A percentile compares a stretch with the other conserved stretches of the same genome.
These are phyloP conservation scores for Chrysochloris asiatica DNA, from an alignment of 2,113 vertebrate genomes.

Conservation along the genomic window DNA sequence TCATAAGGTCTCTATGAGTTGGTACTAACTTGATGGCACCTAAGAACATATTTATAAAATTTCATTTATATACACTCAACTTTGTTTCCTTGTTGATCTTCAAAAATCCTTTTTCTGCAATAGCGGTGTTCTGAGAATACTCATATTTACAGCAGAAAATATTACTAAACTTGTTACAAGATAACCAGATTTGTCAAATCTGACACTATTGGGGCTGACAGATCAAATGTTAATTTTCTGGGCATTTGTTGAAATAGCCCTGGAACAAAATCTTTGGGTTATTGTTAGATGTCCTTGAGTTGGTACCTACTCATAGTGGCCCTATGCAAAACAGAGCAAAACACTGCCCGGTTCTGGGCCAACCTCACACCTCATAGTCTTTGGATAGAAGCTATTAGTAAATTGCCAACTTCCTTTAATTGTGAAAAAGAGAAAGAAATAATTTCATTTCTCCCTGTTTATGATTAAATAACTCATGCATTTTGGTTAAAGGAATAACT, in stretches of 20 bases:
- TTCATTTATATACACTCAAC: slow-evolving; percentile 24
- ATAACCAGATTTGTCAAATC: slow-evolving; percentile 33
- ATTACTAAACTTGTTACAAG: background rate
- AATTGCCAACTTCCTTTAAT: slow-evolving; percentile 39
- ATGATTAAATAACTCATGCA: slow-evolving; percentile 7
- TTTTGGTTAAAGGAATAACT: background rate
- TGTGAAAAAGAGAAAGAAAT: slow-evolving; percentile 46
- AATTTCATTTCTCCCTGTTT: slow-evolving; percentile 35
- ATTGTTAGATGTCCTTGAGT: too few relatives aligned
- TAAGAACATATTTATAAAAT: too few relatives aligned
- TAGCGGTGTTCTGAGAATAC: slow-evolving; percentile 37
- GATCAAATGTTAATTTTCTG: slow-evolving; percentile 4
- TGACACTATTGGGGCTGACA: slow-evolving; percentile 16
- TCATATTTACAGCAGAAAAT: background rate
- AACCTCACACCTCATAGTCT: too few relatives aligned
- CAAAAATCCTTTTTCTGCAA: slow-evolving; percentile 23
- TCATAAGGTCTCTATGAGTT: too few relatives aligned
- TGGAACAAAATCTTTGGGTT: slow-evolving; percentile 27
- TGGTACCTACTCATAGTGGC: too few relatives aligned
- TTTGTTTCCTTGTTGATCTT: slow-evolving; percentile 41
- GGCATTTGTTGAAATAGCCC: slow-evolving; percentile 12
- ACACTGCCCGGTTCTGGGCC: too few relatives aligned
- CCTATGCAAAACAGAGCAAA: too few relatives aligned
- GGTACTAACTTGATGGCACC: too few relatives aligned
- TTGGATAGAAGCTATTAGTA: slow-evolving; percentile 40